These are phyloP conservation scores for Anguilla anguilla DNA, from an alignment of 2,797 vertebrate genomes.

Conservation along the genomic window DNA sequence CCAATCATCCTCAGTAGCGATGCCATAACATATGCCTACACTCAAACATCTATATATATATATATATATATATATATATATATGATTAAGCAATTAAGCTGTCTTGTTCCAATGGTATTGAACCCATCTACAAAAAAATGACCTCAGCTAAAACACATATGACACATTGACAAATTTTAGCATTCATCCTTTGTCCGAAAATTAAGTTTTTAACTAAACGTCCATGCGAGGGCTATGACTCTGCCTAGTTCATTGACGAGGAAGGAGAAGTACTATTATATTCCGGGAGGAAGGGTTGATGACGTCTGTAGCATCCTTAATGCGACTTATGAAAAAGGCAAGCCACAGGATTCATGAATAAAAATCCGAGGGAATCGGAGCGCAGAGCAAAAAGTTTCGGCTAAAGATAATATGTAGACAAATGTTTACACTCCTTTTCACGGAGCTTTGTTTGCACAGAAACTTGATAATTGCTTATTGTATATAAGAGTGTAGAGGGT, in stretches of 20 bases:
- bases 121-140: constrained; percentile 38
- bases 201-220: constrained; percentile 53
- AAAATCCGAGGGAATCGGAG: constrained; percentile 83
- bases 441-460: constrained; percentile 66
- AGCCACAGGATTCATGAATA: constrained; percentile 81
- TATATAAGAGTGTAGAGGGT: constrained; percentile 69
- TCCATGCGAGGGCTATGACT: constrained; percentile 72
- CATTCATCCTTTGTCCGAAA: constrained; percentile 63
- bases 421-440: constrained; percentile 74
- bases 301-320: constrained; percentile 87
- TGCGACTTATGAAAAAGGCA: constrained; percentile 84
- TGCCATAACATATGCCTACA: neutral
- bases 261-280: constrained; percentile 78
- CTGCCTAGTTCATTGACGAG: constrained; percentile 84
- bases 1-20: neutral
- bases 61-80: too few relatives aligned
- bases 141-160: constrained; percentile 34
- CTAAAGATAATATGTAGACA: constrained; percentile 76
- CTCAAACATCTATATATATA: neutral
- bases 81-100: neutral
- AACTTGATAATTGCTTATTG: constrained; percentile 69
- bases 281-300: constrained; percentile 84
- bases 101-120: constrained; percentile 10
- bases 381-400: constrained; percentile 78
- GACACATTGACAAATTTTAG: constrained; percentile 59